These are phyloP conservation scores for Phoeniculus purpureus DNA, from an alignment of 2,797 vertebrate genomes.

Conservation along the genomic window DNA sequence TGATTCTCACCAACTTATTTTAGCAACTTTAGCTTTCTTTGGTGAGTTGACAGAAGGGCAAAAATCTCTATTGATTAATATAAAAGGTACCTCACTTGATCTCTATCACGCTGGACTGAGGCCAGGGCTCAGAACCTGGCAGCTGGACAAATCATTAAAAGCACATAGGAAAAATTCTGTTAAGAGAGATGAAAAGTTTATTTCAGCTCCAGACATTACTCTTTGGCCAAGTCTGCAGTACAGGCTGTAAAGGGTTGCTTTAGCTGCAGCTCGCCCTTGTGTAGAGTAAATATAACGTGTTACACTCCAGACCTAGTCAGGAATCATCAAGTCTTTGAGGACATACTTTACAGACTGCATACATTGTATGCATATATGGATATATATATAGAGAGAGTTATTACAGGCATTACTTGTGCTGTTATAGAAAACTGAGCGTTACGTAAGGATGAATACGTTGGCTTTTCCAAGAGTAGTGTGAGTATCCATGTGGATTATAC, in stretches of 20 bases:
- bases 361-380: neutral
- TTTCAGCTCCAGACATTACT: neutral
- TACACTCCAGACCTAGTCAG: neutral
- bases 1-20: neutral
- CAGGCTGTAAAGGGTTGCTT: neutral
- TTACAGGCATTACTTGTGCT: neutral
- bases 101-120: neutral
- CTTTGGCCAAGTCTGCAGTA: neutral
- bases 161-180: neutral
- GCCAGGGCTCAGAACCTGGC: neutral
- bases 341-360: neutral
- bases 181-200: neutral
- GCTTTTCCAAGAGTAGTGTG: neutral
- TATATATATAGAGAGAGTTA: neutral
- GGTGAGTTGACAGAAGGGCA: neutral
- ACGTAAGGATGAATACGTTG: neutral
- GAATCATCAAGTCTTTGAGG: neutral
- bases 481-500: neutral
- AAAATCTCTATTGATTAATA: neutral
- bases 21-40: neutral
- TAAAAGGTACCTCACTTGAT: neutral
- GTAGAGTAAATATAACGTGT: neutral
- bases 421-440: neutral
- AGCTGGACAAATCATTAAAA: neutral
- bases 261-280: neutral